phyloP scores from a whole-genome alignment of 92 coral and sea anemone species.

The Porites evermanni region DNA sequence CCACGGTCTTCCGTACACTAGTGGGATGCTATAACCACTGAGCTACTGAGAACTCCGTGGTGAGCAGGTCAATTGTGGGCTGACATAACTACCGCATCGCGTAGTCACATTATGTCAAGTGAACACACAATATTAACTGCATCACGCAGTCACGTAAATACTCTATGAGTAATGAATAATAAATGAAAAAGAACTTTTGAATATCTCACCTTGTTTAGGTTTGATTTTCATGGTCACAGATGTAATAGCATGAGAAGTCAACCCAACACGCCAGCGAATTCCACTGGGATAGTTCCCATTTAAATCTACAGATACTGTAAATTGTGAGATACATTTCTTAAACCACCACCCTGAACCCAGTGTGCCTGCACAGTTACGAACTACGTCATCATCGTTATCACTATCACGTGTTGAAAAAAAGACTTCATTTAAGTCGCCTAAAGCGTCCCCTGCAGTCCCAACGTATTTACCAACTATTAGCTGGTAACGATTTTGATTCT shows the following conservation, averaged over 20 bases:
- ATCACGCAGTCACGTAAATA: too few species aligned
- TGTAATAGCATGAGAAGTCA: not conserved
- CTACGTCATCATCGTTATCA: not conserved
- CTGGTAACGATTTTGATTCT: not conserved
- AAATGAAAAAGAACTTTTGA: not conserved
- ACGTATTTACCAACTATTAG: not conserved
- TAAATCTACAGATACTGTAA: not conserved
- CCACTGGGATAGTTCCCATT: not conserved
- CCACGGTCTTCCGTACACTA: too few species aligned
- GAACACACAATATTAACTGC: too few species aligned
- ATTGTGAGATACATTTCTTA: not conserved
- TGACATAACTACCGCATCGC: too few species aligned
- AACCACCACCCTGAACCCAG: constrained; percentile 12
- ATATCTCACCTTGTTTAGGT: not conserved
- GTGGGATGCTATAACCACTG: too few species aligned
- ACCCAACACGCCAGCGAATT: not conserved
- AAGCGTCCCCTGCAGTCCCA: constrained; percentile 17
- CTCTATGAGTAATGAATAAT: too few species aligned
- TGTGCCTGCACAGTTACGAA: not conserved
- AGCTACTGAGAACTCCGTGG: too few species aligned
- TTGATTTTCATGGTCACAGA: constrained; percentile 15
- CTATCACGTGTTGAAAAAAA: not conserved
- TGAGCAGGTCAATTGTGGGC: too few species aligned
- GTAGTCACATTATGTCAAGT: too few species aligned
- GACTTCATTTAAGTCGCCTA: not conserved